These are phyloP conservation scores for Hystrix brachyura DNA, from an alignment of 2,113 vertebrate species.

Conservation along the genomic window DNA sequence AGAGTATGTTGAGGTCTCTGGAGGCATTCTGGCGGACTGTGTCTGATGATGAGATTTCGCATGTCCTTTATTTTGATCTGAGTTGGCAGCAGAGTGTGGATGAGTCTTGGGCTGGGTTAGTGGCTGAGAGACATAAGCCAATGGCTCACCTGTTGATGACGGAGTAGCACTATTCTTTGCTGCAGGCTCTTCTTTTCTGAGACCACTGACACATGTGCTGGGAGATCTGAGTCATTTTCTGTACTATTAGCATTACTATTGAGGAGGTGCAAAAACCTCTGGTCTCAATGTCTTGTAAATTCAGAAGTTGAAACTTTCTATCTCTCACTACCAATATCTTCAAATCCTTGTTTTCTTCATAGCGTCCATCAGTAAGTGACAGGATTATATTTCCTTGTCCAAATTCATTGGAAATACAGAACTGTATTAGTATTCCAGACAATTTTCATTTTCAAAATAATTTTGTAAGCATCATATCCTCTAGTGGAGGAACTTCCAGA, in stretches of 20 bases:
- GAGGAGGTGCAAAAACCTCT: slow-evolving; percentile 89
- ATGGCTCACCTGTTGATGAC: slow-evolving; percentile 69
- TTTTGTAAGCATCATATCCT: slow-evolving; percentile 84
- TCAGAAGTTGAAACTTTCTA: slow-evolving; percentile 95
- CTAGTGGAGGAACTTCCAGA: slow-evolving; percentile 91
- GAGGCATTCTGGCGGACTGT: slow-evolving; percentile 87
- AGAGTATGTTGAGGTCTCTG: slow-evolving; percentile 89
- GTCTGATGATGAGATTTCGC: slow-evolving; percentile 86
- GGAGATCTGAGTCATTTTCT: slow-evolving; percentile 82
- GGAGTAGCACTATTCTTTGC: slow-evolving; percentile 55
- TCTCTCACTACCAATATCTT: slow-evolving; percentile 95
- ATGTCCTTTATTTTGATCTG: slow-evolving; percentile 78
- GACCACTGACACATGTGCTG: slow-evolving; percentile 58
- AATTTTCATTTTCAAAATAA: slow-evolving; percentile 86
- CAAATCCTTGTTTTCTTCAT: slow-evolving; percentile 86
- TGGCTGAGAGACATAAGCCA: slow-evolving; percentile 87
- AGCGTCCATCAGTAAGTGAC: slow-evolving; percentile 52
- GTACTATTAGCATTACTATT: slow-evolving; percentile 83
- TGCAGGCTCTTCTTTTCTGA: slow-evolving; percentile 74
- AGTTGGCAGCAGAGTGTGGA: slow-evolving; percentile 88
- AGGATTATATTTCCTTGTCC: slow-evolving; percentile 68
- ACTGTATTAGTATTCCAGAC: slow-evolving; percentile 88
- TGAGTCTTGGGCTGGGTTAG: slow-evolving; percentile 85
- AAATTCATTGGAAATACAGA: slow-evolving; percentile 89
- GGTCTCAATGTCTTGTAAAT: slow-evolving; percentile 94